Base-by-base conservation (phyloP, 1,140 invertebrate genomes). In the Colletes gigas region DNA sequence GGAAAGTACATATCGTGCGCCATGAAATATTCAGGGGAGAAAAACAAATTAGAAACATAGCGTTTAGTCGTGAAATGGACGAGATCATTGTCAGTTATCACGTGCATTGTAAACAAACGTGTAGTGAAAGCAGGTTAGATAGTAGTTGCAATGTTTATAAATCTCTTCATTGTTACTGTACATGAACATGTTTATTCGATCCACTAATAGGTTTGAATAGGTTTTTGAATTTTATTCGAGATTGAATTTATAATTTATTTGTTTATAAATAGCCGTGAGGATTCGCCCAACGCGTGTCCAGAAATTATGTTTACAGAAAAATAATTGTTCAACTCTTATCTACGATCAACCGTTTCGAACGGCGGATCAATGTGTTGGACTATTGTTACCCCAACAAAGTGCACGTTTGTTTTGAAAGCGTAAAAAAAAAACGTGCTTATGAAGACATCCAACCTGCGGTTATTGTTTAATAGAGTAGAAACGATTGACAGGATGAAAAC, bases 51-150 rank as follows among this genome's bases (percentile, higher is more conserved):
- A 47, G 41, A 76, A 68, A 68, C 30, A 44, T 54, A 67, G 15
- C 50, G n/a, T 57, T 39, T 21, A 9, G n/a, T 55, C 39, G 19
- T 55, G 41, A 21, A 69, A 44, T 30, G 75, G 78, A 70, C 62
- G 57, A 12, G 54, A 80, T 67, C 71, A 57, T 68, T 52, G 50
- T 69, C 70, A 12, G 52, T 21, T 19, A 19, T 57, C 70, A 79
- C 50, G 41, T 66, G 70, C 65, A 21, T 57, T 66, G 44, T 79
- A 63, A 79, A 79, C 60, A 73, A 79, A 72, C 57, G 69, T 10
- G 59, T 3, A 47, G 60, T 73, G 70, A 79, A 79, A 79, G 50
- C 77, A 73, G 47, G 21, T n/a, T 54, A 41, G 68, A 50, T 55
- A 71, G 39, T 59, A 17, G 39, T 67, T 2, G 15, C 41, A 50